A percentile compares a stretch with the other conserved stretches of the same genome.
These are phyloP conservation scores for Apotomis capreana DNA, from an alignment of 2,888 invertebrate genomes.

Conservation along the genomic window DNA sequence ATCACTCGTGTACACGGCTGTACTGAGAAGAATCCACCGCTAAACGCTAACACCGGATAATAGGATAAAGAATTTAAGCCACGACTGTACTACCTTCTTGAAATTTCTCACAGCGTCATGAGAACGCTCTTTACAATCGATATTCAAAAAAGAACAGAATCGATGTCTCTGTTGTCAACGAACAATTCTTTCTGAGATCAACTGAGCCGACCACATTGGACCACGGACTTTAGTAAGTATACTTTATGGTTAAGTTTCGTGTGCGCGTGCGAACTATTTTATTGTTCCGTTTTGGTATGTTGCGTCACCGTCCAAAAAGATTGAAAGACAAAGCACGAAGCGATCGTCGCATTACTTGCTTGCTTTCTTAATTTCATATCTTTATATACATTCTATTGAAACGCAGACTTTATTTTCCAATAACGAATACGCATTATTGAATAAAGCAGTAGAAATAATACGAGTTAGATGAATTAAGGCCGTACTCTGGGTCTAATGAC, in stretches of 20 bases:
- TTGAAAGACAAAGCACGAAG: slow-evolving; percentile 74
- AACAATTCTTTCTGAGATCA: slow-evolving; percentile 77
- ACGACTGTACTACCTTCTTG: slow-evolving; percentile 64
- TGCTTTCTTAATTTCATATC: slow-evolving; percentile 24
- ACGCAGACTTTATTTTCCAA: neutral
- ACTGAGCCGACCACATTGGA: slow-evolving; percentile 50
- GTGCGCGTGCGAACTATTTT: slow-evolving; percentile 54
- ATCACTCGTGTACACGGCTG: slow-evolving; percentile 24
- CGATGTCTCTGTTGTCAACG: slow-evolving; percentile 83
- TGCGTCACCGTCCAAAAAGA: slow-evolving; percentile 79
- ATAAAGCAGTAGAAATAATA: neutral
- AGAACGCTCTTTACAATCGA: slow-evolving; percentile 82
- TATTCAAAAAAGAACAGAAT: slow-evolving; percentile 80
- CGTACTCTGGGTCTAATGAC: slow-evolving; percentile 75
- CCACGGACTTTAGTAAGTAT: slow-evolving; percentile 50
- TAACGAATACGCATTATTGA: neutral
- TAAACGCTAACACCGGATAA: slow-evolving; percentile 62
- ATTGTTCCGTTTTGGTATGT: slow-evolving; percentile 77
- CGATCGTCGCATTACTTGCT: slow-evolving; percentile 65
- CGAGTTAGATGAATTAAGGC: slow-evolving; percentile 41
- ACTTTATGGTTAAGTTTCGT: slow-evolving; percentile 50
- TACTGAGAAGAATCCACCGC: slow-evolving; percentile 49
- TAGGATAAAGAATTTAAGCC: slow-evolving; percentile 72
- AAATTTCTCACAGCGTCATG: slow-evolving; percentile 80
- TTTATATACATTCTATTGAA: neutral